Evolutionary conservation across 2,888 invertebrate species (phyloP), one percentile per base, ranked within the genome.

Genomic region (Callimorpha dominula): DNA sequence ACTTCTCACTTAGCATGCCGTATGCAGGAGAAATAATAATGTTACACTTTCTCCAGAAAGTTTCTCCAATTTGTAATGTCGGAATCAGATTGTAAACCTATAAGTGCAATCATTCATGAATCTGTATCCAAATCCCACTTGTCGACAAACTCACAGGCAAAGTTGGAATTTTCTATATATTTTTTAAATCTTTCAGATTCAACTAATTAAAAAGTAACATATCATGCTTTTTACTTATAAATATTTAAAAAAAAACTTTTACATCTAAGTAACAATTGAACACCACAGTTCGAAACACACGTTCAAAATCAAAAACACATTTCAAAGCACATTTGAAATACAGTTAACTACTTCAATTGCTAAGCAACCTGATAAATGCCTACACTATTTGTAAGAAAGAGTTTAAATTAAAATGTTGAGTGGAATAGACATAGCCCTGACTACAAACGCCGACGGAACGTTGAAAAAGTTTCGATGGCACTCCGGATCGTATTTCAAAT

Each of bases 391-490:
- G 72, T 71, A 77, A 77, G 73, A 72, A 65, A n/a, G 78, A 83
- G 77, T 85, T 83, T 83, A 79, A 85, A 81, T 83, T 75, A 81
- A 84, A 83, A 75, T 74, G 73, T 77, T 72, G 74, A 75, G 69
- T 64, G 71, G 77, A 75, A 78, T 71, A 79, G 78, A 71, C 78
- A 71, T 76, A 80, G 75, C 81, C 81, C 81, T 82, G 65, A 77
- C 79, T 79, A 62, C 76, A 81, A 79, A 75, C 60, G 74, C 76
- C 78, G 79, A 85, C 86, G 86, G 82, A 85, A 82, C 78, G 87
- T 78, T 86, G 85, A 87, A 88, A 87, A 88, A 88, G 87, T 88
- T 88, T 87, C 87, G 82, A 88, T 88, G 78, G 86, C 81, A 78
- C 87, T 86, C 82, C 72, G 74, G 75, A 78, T 82, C 81, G 84